Evolutionary conservation across 2,113 vertebrate genomes (phyloP).

Genomic region (Lepus europaeus): DNA sequence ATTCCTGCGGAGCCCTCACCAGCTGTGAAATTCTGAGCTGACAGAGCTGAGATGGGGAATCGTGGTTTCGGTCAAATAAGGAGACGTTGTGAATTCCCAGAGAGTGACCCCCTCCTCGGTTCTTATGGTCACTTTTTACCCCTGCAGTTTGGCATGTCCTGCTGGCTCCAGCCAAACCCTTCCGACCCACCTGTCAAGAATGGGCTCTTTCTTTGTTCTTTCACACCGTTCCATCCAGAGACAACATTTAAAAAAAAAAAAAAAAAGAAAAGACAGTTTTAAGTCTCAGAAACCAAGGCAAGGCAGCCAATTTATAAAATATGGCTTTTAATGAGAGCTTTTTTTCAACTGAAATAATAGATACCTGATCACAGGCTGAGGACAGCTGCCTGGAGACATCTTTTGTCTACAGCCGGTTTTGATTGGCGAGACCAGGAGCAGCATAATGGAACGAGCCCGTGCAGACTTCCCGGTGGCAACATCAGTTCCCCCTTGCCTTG

Average conservation of each 20-base stretch:
- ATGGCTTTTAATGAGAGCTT: conserved; percentile 41
- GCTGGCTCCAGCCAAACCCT: neutral
- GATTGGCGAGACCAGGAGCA: conserved; percentile 52
- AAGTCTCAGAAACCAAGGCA: conserved; percentile 46
- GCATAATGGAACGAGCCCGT: neutral
- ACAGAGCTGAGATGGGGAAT: conserved; percentile 5
- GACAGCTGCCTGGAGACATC: conserved; percentile 48
- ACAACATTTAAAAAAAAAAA: conserved; percentile 49
- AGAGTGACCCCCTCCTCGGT: neutral
- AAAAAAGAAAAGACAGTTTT: conserved; percentile 54
- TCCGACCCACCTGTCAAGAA: neutral
- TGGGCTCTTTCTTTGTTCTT: conserved; percentile 38
- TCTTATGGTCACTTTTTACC: neutral
- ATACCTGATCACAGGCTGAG: conserved; percentile 10
- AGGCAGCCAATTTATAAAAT: conserved; percentile 70
- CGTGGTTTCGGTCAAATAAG: neutral
- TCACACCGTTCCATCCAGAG: conserved; percentile 41
- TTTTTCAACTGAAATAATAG: conserved; percentile 70
- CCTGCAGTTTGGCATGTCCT: neutral
- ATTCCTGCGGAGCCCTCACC: neutral
- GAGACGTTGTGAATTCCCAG: neutral
- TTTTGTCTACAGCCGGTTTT: conserved; percentile 72
- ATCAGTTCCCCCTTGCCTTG: conserved; percentile 15
- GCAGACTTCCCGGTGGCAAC: conserved; percentile 35
- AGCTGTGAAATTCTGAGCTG: neutral